Base-by-base conservation (phyloP, 2,113 vertebrate genomes). In the Prinia subflava region DNA sequence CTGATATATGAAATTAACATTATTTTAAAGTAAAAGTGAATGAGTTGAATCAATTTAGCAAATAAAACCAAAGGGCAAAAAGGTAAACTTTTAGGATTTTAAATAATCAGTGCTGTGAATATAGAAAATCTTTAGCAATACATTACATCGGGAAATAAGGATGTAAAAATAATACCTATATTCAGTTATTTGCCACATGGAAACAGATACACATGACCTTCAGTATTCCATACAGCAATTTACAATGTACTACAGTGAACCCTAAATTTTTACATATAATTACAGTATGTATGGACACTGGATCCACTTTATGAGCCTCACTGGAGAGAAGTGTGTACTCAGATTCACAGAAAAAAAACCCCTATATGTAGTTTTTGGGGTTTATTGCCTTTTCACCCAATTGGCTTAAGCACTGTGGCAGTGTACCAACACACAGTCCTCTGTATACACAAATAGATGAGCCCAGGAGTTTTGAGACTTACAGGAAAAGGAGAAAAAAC, bases 311-410 rank as follows among this genome's bases (percentile, higher is more conserved):
- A 55, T 42, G 7, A 82, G 9, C 8, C 64, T 62, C 10, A 55
- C 20, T 63, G 46, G 42, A 67, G 5, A 59, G 9, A 63, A 67
- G 9, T 25, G n/a, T 25, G 7, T 5, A 23, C 69, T 53, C 21
- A 49, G 13, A n/a, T 46, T 89, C 28, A 50, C 4, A 62, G 13
- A n/a, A 30, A 63, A 81, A 64, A 37, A 33, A 55, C 6, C 0
- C 0, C 2, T 11, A 28, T 27, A 17, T 41, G 10, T 55, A 3
- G 13, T 22, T 77, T 21, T 31, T 8, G 15, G 1, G 0, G 1
- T 8, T 87, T 53, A 30, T 59, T 83, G 13, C 2, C 5, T 83
- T 94, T 90, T 87, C 23, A 59, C 25, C n/a, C 25, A 69, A 7
- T 41, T 75, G 74, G 5, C 11, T 81, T 67, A 74, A 88, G 55